Evolutionary conservation across 2,797 vertebrate genomes (phyloP).

Genomic region (Alcedo quadribrachys): DNA sequence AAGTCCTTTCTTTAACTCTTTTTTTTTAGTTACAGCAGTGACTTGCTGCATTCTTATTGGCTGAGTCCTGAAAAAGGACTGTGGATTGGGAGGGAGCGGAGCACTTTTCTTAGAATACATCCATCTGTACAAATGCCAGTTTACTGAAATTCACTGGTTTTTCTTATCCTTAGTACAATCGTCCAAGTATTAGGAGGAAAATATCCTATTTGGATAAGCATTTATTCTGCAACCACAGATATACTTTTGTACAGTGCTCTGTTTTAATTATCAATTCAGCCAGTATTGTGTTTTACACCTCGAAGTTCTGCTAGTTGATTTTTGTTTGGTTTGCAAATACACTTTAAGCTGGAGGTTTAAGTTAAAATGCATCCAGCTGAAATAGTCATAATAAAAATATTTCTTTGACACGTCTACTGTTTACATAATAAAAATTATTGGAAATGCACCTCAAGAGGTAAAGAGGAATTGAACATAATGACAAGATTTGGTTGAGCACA

Average conservation of each 20-base stretch:
- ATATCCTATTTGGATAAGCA: background rate
- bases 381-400: background rate
- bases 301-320: background rate
- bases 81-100: accelerated
- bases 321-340: background rate
- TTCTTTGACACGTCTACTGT: background rate
- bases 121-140: background rate
- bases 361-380: background rate
- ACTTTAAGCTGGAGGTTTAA: background rate
- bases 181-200: background rate
- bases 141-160: background rate
- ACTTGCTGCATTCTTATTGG: background rate
- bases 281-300: background rate
- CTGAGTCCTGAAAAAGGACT: accelerated
- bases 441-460: background rate
- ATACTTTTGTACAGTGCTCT: background rate
- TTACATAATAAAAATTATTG: background rate
- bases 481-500: background rate
- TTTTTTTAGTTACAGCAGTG: background rate
- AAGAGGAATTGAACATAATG: background rate
- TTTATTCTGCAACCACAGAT: background rate
- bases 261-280: background rate
- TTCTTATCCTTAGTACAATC: background rate
- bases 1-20: background rate
- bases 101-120: background rate